Evolutionary conservation across 2,797 vertebrate species (phyloP).

Genomic region (Distichodus sexfasciatus): DNA sequence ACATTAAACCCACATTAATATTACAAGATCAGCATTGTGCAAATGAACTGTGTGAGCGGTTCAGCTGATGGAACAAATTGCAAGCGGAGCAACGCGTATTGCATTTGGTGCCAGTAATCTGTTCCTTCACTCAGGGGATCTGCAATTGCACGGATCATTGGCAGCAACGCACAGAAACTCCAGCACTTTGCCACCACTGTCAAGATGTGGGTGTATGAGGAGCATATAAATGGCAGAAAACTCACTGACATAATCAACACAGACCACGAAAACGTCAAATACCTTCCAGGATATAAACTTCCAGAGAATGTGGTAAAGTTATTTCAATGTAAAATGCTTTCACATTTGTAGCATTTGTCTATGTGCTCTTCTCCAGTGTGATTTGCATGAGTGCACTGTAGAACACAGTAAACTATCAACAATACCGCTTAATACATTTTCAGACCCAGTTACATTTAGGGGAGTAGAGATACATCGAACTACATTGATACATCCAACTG

Average conservation of each 20-base stretch:
- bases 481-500: too few species aligned
- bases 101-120: slow-evolving; percentile 1
- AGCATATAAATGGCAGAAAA: slow-evolving; percentile 83
- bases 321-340: not conserved
- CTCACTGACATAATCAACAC: slow-evolving; percentile 90
- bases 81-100: not conserved
- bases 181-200: slow-evolving; percentile 82
- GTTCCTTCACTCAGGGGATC: slow-evolving; percentile 79
- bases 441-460: too few species aligned
- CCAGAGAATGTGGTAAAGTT: slow-evolving; percentile 92
- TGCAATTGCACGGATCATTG: slow-evolving; percentile 87
- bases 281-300: slow-evolving; percentile 88
- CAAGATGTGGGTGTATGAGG: slow-evolving; percentile 94
- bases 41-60: not conserved
- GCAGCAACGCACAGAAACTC: slow-evolving; percentile 78
- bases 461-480: too few species aligned
- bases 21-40: not conserved
- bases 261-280: slow-evolving; percentile 91
- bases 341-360: too few species aligned
- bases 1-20: too few species aligned
- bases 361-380: too few species aligned
- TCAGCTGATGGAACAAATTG: too few species aligned
- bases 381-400: too few species aligned
- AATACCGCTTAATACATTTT: too few species aligned
- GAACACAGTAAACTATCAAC: too few species aligned